Evolutionary conservation across 2,797 vertebrate genomes (phyloP), one percentile per base, ranked within the genome.

Genomic region (Rhynchonycteris naso): DNA sequence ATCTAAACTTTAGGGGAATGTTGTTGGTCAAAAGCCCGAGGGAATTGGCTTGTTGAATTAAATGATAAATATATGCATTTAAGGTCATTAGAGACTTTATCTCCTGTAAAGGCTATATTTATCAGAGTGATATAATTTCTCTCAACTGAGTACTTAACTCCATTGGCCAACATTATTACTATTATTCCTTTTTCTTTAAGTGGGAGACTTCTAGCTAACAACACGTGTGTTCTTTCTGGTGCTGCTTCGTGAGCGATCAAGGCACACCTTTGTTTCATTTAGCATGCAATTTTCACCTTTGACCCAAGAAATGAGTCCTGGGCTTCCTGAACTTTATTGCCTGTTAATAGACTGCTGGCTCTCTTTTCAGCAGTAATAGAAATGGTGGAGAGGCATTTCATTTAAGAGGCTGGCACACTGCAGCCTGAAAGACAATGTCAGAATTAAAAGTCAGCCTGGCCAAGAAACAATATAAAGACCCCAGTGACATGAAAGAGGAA

Each of bases 271-370:
- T 98, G 98, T 98, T 98, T 98, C 98, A 98, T 98, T 98, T 98
- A 98, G 97, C 97, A 97, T 98, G 98, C 97, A 98, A 98, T 98
- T 98, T 98, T 98, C 98, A 98, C 98, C 98, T 98, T 98, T 99
- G 98, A 99, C 98, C 98, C 98, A 98, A 98, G 98, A 98, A 98
- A 98, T 98, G 98, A 98, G 98, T 98, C 98, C 98, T 98, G 98
- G 98, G 98, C 98, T 98, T 98, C 98, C 98, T 99, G 98, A 98
- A 98, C 98, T 98, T 98, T 98, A 99, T 98, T 98, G 98, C 98
- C 98, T 98, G 98, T 98, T 99, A 99, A 98, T 98, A 98, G 98
- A 98, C 98, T 98, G 98, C 98, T 98, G 98, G 98, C 98, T 98
- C 97, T 98, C 98, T 98, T 98, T 98, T 98, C 98, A 98, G 97